Evolutionary conservation across 1,140 invertebrate species (phyloP), one percentile per base, ranked within the genome.

Genomic region (Mycetomoellerius zeteki): DNA sequence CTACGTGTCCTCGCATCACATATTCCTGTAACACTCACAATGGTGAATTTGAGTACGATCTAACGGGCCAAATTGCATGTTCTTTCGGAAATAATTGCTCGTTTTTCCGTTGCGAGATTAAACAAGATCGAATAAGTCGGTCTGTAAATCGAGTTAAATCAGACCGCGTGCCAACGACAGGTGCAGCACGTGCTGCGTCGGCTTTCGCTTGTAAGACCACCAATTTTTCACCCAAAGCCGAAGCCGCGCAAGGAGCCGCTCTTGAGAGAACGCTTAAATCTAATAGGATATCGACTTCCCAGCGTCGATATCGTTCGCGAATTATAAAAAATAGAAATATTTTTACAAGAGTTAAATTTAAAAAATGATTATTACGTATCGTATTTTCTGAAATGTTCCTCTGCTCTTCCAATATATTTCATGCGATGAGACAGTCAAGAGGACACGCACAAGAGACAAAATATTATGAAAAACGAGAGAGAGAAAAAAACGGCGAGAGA

Each of bases 381-480:
- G 21, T 60, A 21, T 80, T 21, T 37, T 52, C 2, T 58, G 21
- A 10, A n/a, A 64, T 30, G 10, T 64, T 47, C 5, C 8, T 62
- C 21, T 52, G 7, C 12, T 65, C 30, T 24, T 67, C 14, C 64
- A 47, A 69, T 54, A 33, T 54, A 56, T 69, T 16, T 37, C 27
- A 52, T 33, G 47, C 30, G 43, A 54, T n/a, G 19, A 65, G 27
- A 19, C 54, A 37, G 33, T 43, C 21, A 52, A 75, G 75, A 89
- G 87, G 77, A 89, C 69, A 58, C 60, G 87, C 72, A 72, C 54
- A 54, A 71, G 52, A 64, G 33, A 86, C 5, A 30, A 64, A 62
- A 71, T 24, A 47, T 43, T 10, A 43, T 19, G 58, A 76, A 19
- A 81, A 69, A 78, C 24, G 43, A 65, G 43, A 43, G 7, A 21